These are phyloP conservation scores for Todiramphus saurophagus DNA, from an alignment of 2,113 vertebrate species.

Conservation along the genomic window DNA sequence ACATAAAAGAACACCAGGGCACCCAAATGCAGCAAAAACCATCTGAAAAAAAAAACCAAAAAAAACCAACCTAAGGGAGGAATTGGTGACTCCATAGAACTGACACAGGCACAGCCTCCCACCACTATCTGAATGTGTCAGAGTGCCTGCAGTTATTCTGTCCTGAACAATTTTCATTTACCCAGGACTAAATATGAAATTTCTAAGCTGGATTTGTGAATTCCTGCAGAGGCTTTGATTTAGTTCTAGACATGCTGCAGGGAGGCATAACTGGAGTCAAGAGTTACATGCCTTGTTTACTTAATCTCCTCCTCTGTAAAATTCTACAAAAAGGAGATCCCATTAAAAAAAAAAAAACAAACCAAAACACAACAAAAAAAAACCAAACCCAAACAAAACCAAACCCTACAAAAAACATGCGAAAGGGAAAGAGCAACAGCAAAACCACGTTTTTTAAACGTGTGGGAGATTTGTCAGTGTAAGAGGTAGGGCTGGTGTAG, in stretches of 20 bases:
- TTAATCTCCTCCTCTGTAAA: constrained; percentile 7
- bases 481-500: background rate
- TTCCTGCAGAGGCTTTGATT: constrained; percentile 55
- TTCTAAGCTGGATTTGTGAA: constrained; percentile 51
- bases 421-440: background rate
- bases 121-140: background rate
- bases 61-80: background rate
- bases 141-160: background rate
- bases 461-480: background rate
- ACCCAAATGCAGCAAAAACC: background rate
- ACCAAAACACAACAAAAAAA: background rate
- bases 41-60: background rate
- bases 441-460: background rate
- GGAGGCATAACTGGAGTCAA: background rate
- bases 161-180: constrained; percentile 15
- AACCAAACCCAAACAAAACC: background rate
- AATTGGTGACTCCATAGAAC: background rate
- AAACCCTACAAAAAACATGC: accelerated
- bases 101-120: background rate
- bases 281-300: background rate
- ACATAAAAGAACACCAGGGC: accelerated
- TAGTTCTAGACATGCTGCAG: constrained; percentile 11
- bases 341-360: background rate
- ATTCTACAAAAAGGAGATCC: background rate
- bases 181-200: constrained; percentile 18